phyloP scores from a whole-genome alignment of 1,140 invertebrate genomes.

The Lepidostoma basale region DNA sequence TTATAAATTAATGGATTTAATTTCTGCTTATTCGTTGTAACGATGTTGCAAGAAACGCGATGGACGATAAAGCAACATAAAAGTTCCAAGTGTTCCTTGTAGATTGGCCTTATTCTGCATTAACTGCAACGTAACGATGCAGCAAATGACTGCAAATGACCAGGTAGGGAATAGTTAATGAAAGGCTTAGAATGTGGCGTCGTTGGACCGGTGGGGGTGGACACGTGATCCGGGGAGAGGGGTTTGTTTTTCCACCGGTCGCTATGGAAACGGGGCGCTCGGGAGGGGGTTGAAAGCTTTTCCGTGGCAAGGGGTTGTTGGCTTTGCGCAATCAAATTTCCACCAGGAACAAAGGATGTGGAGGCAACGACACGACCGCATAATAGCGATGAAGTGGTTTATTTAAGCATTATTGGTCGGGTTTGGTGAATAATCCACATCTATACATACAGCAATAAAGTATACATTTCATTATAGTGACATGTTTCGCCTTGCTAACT shows the following conservation, averaged over 20 bases:
- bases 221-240: conserved; percentile 13
- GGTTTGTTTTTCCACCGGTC: conserved; percentile 29
- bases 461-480: too few species aligned
- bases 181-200: conserved; percentile 5
- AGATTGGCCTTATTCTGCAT: too few species aligned
- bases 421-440: neutral
- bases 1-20: too few species aligned
- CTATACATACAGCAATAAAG: too few species aligned
- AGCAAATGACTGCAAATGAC: conserved; percentile 12
- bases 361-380: neutral
- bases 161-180: conserved; percentile 6
- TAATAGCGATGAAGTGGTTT: too few species aligned
- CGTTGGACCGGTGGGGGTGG: neutral
- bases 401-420: too few species aligned
- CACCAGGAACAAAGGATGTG: neutral
- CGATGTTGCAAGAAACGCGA: too few species aligned
- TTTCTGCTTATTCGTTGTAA: too few species aligned
- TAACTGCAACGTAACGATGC: neutral
- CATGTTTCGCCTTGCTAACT: too few species aligned
- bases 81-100: too few species aligned
- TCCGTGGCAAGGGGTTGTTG: conserved; percentile 23
- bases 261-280: conserved; percentile 13
- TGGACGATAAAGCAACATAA: too few species aligned
- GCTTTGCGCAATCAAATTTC: conserved; percentile 17
- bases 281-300: conserved; percentile 7